Evolutionary conservation across 2,888 invertebrate species (phyloP).

Genomic region (Pammene fasciana): DNA sequence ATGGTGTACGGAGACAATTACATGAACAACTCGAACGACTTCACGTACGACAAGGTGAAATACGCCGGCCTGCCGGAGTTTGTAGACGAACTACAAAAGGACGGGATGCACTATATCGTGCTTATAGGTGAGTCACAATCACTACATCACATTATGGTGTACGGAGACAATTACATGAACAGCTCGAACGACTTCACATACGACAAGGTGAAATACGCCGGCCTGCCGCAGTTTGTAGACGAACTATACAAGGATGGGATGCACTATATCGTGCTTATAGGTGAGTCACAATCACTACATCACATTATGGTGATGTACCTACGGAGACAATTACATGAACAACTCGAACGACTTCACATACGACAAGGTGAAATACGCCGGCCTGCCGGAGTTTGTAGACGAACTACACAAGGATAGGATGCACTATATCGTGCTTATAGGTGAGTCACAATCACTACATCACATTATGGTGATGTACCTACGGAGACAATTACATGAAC

Average conservation of each 20-base stretch:
- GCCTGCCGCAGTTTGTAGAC: constrained; percentile 87
- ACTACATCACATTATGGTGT: too few relatives aligned
- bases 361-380: constrained; percentile 84
- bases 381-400: constrained; percentile 87
- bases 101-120: constrained; percentile 90
- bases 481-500: too few relatives aligned
- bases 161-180: too few relatives aligned
- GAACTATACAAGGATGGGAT: constrained; percentile 87
- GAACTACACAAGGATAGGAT: constrained; percentile 87
- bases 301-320: too few relatives aligned
- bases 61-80: constrained; percentile 87
- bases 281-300: too few relatives aligned
- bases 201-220: constrained; percentile 84
- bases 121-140: constrained; percentile 84
- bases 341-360: constrained; percentile 91
- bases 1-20: too few relatives aligned
- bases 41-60: constrained; percentile 86
- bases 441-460: too few relatives aligned
- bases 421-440: constrained; percentile 89
- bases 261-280: constrained; percentile 89
- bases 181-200: constrained; percentile 91
- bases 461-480: too few relatives aligned
- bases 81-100: constrained; percentile 85
- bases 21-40: constrained; percentile 90
- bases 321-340: too few relatives aligned